Conservation (phyloP, 1,140 invertebrate genomes). For the Hyles euphorbiae region DNA sequence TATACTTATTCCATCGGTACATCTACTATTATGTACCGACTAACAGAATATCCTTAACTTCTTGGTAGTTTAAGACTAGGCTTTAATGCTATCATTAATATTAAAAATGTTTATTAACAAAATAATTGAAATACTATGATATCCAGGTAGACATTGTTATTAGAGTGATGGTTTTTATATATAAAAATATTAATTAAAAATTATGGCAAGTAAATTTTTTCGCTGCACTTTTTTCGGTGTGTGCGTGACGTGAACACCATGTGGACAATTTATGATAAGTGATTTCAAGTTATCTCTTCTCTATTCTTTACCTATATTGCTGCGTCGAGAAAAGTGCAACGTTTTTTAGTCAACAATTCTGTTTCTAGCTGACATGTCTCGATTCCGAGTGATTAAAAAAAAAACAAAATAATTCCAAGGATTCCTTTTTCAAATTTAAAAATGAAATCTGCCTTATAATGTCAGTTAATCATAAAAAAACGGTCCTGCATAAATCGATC, state of each 20-base stretch:
- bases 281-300: slow-evolving; percentile 21
- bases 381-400: slow-evolving; percentile 30
- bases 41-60: slow-evolving; percentile 47
- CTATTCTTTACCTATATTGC: slow-evolving; percentile 28
- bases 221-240: slow-evolving; percentile 38
- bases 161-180: slow-evolving; percentile 73
- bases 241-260: slow-evolving; percentile 41
- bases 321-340: slow-evolving; percentile 38
- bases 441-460: background rate
- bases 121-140: slow-evolving; percentile 58
- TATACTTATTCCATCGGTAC: slow-evolving; percentile 29
- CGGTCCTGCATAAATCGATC: no score
- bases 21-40: slow-evolving; percentile 33
- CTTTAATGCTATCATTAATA: slow-evolving; percentile 62
- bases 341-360: slow-evolving; percentile 44
- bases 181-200: slow-evolving; percentile 52
- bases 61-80: slow-evolving; percentile 66
- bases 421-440: background rate
- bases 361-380: slow-evolving; percentile 57
- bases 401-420: background rate
- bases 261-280: slow-evolving; percentile 21
- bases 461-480: no score
- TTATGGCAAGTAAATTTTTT: slow-evolving; percentile 41
- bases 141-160: slow-evolving; percentile 73
- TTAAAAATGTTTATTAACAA: slow-evolving; percentile 66